Base-by-base conservation (phyloP, 2,888 invertebrate genomes). In the Coenonympha glycerion region DNA sequence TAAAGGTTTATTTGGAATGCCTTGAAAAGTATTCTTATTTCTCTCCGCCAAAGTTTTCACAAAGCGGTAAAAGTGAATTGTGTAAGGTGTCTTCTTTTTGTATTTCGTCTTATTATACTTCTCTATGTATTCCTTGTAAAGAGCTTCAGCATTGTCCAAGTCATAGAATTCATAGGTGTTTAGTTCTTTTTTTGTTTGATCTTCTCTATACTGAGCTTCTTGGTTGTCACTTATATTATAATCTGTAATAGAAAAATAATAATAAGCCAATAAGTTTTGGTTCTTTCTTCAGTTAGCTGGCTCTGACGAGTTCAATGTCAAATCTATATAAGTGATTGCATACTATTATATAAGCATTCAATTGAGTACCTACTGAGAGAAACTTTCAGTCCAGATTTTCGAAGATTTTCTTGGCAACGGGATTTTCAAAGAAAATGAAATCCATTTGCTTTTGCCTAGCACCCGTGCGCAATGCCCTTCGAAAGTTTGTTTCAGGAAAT, bases 1-100 rank as follows among this genome's bases (percentile, higher is more conserved):
- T 2, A 15, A 21, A 18, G 34, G 13, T 9, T 0, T 28, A 18
- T 36, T 37, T 13, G n/a, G 9, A 11, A 16, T 18, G n/a, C 33
- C 48, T 6, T 41, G 13, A 6, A 2, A 13, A 31, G 18, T 19
- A 9, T 66, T 60, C 52, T 59, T 65, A 53, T 81, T 81, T 2
- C 66, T 55, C 28, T 78, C 73, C 0, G 66, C 66, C 1, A 79
- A 52, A 0, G 73, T 71, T 63, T 79, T 80, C 1, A 79, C 53
- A 55, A 82, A 82, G 54, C 73, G 71, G 31, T 71, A 73, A 56
- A 66, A 79, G 33, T 65, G 66, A 3, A 65, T 46, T 2, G 49
- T 50, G 0, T 58, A 56, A 0, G 69, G 58, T 2, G 30, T 26
- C 33, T 63, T 57, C 15, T 61, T 69, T 0, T 63, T 65, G 2